phyloP scores from a whole-genome alignment of 2,888 invertebrate species.

The Troides helena region DNA sequence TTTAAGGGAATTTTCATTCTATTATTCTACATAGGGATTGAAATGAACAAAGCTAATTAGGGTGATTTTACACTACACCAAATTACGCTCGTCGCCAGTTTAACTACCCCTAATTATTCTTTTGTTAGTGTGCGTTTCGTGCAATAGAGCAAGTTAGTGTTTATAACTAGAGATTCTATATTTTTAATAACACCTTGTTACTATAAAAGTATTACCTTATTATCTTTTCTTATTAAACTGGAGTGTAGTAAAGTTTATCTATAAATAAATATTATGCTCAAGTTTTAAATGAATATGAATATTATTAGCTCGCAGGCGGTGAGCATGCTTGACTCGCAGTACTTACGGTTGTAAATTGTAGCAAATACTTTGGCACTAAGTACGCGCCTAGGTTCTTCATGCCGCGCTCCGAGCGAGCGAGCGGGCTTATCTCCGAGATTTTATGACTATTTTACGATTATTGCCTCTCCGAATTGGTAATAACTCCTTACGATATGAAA shows the following conservation, averaged over 20 bases:
- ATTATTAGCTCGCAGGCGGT: neutral
- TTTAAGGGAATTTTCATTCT: too few relatives aligned
- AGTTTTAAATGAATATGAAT: neutral
- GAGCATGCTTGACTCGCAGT: slow-evolving; percentile 35
- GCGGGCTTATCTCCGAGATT: slow-evolving; percentile 67
- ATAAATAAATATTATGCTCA: neutral
- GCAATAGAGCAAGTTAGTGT: too few relatives aligned
- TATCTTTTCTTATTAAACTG: too few relatives aligned
- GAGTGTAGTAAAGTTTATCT: neutral
- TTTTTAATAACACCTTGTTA: too few relatives aligned
- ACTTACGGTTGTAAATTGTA: slow-evolving; percentile 42
- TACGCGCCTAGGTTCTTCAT: slow-evolving; percentile 57
- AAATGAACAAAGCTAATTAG: too few relatives aligned
- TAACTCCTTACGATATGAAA: slow-evolving; percentile 75
- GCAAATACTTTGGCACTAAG: slow-evolving; percentile 52
- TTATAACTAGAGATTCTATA: too few relatives aligned
- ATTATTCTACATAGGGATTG: too few relatives aligned
- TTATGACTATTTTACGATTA: slow-evolving; percentile 77
- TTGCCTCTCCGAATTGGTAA: slow-evolving; percentile 74
- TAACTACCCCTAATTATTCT: too few relatives aligned
- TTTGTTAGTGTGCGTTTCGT: too few relatives aligned
- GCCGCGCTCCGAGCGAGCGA: slow-evolving; percentile 54
- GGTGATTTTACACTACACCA: too few relatives aligned
- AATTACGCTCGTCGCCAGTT: too few relatives aligned
- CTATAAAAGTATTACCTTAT: too few relatives aligned